Conservation (phyloP, 2,797 vertebrate genomes). For the Cichlasoma orientale region DNA sequence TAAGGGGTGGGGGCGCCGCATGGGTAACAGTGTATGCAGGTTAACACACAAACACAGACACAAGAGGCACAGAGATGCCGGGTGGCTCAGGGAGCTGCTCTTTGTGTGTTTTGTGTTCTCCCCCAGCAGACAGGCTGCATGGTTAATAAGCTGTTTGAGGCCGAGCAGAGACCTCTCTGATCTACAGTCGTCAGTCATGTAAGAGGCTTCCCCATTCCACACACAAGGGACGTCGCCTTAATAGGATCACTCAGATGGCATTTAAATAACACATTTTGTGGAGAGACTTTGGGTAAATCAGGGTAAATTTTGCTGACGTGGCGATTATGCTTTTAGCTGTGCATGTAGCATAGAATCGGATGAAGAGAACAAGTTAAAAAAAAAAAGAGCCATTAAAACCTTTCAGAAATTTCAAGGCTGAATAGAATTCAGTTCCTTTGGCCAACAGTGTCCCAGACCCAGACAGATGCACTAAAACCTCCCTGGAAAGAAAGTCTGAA, state of each 20-base stretch:
- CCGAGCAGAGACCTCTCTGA: constrained; percentile 22
- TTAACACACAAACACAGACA: constrained; percentile 34
- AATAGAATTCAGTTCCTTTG: constrained; percentile 18
- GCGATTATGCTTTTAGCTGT: not conserved
- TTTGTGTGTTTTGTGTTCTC: constrained; percentile 53
- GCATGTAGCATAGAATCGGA: not conserved
- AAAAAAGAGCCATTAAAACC: not conserved
- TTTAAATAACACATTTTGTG: not conserved
- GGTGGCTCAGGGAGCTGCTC: constrained; percentile 36
- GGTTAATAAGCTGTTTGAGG: constrained; percentile 51
- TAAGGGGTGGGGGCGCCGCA: constrained; percentile 23
- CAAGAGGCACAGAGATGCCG: constrained; percentile 53
- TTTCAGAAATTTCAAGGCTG: not conserved
- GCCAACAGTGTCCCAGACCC: not conserved
- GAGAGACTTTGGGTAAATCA: not conserved
- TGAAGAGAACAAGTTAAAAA: not conserved
- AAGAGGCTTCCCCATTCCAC: not conserved
- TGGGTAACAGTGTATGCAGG: constrained; percentile 8
- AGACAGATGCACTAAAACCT: not conserved
- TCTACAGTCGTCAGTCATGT: not conserved
- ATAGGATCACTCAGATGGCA: not conserved
- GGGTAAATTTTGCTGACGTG: not conserved
- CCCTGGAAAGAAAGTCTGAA: constrained; percentile 3
- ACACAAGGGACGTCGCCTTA: constrained; percentile 13
- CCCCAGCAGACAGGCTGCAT: constrained; percentile 29